Evolutionary conservation across 1,140 invertebrate species (phyloP), one percentile per base, ranked within the genome.

Genomic region (Cyrtorhinus lividipennis): DNA sequence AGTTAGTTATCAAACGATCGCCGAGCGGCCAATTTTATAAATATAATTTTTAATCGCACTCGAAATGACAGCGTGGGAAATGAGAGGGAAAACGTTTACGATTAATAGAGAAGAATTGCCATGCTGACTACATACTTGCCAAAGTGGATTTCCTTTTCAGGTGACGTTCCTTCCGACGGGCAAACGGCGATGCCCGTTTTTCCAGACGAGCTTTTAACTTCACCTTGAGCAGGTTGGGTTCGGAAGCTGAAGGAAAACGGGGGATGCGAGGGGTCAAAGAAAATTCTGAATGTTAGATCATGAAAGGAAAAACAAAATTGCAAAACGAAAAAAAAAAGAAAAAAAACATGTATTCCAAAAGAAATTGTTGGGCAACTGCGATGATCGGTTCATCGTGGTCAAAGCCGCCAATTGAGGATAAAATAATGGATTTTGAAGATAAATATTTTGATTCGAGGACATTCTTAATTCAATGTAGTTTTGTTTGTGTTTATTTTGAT

Each of bases 211-310:
- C 48, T 53, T 96, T 96, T 72, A 96, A 81, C 71, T 92, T 87
- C 77, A 95, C 88, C 82, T 96, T 96, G 77, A 94, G 81, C 77
- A 95, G 83, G 82, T 97, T 96, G 68, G 93, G 92, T 83, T 96
- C 93, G 77, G 93, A 96, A 72, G 92, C 94, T 95, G 83, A 74
- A 76, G 66, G 66, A 23, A 66, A 53, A 53, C 48, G 48, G 48
- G 8, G n/a, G 73, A 72, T 72, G 73, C 63, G 30, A 48, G 53
- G n/a, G 56, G 58, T 46, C 59, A 61, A 53, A 64, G 26, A 24
- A 57, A 53, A 8, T 13, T 53, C 10, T 20, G 12, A 53, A 10
- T 53, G 48, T 53, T 53, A 53, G 48, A 13, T 15, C n/a, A n/a
- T n/a, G 46, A 57, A 59, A 62, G 23, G 22, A 46, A 62, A 58